These are phyloP conservation scores for Panopea generosa DNA, from an alignment of 2,888 invertebrate genomes.

Conservation along the genomic window DNA sequence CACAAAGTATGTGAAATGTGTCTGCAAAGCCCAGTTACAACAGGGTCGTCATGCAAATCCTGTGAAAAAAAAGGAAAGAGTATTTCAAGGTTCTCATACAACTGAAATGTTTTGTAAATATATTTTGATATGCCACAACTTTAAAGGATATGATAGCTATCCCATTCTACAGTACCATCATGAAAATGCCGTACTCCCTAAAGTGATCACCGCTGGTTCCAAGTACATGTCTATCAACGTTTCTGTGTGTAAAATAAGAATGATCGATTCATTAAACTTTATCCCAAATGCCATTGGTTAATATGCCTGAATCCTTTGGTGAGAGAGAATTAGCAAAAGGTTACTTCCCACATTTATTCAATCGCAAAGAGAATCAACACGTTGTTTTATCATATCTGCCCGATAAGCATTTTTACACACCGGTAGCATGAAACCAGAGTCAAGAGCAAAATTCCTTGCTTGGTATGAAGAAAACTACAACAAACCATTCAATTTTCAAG, in stretches of 20 bases:
- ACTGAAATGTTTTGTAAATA: slow-evolving; percentile 47
- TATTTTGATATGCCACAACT: slow-evolving; percentile 55
- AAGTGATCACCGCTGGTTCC: slow-evolving; percentile 28
- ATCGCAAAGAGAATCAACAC: slow-evolving; percentile 47
- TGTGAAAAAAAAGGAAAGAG: slow-evolving; percentile 45
- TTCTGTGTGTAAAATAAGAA: slow-evolving; percentile 31
- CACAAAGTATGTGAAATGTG: slow-evolving; percentile 43
- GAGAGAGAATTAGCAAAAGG: slow-evolving; percentile 48
- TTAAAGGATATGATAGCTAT: slow-evolving; percentile 56
- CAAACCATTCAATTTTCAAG: slow-evolving; percentile 31
- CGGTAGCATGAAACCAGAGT: slow-evolving; percentile 51
- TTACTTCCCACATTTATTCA: slow-evolving; percentile 57
- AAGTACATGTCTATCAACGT: slow-evolving; percentile 39
- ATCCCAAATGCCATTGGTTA: slow-evolving; percentile 52
- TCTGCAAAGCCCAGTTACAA: slow-evolving; percentile 18
- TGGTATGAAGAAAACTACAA: slow-evolving; percentile 44
- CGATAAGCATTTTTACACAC: slow-evolving; percentile 49
- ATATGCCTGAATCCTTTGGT: slow-evolving; percentile 51
- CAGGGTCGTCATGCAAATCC: slow-evolving; percentile 7
- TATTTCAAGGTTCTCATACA: slow-evolving; percentile 25
- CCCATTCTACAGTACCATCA: slow-evolving; percentile 51
- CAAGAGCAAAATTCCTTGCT: slow-evolving; percentile 34
- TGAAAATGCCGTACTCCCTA: slow-evolving; percentile 46
- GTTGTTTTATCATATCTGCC: slow-evolving; percentile 35
- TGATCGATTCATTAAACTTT: slow-evolving; percentile 56